These are phyloP conservation scores for Amphipoea lucens DNA, from an alignment of 2,888 invertebrate species.

Conservation along the genomic window DNA sequence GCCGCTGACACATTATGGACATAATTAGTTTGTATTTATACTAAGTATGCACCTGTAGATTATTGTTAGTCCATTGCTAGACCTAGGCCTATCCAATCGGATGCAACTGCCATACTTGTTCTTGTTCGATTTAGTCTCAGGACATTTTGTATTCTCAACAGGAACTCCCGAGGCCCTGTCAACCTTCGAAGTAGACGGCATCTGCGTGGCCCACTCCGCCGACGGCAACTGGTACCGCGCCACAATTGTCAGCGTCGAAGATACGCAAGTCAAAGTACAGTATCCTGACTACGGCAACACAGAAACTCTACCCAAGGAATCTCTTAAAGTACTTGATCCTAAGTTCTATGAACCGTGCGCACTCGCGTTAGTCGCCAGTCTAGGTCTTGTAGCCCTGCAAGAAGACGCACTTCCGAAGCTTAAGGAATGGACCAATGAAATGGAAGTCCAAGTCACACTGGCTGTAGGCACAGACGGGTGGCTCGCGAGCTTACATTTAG, in stretches of 20 bases:
- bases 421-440: slow-evolving; percentile 85
- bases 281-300: slow-evolving; percentile 93
- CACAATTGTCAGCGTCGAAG: slow-evolving; percentile 85
- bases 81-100: background rate
- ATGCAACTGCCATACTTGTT: background rate
- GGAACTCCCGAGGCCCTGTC: slow-evolving; percentile 82
- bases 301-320: slow-evolving; percentile 88
- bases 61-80: background rate
- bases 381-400: slow-evolving; percentile 83
- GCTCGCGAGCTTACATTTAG: slow-evolving; percentile 88
- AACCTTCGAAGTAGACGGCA: slow-evolving; percentile 84
- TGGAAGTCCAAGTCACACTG: slow-evolving; percentile 89
- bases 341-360: slow-evolving; percentile 85
- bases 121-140: background rate
- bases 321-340: slow-evolving; percentile 87
- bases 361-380: slow-evolving; percentile 81
- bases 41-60: background rate
- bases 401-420: slow-evolving; percentile 81
- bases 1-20: background rate
- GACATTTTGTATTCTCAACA: slow-evolving; percentile 61
- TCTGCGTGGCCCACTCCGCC: slow-evolving; percentile 91
- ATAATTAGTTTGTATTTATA: background rate
- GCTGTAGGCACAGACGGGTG: slow-evolving; percentile 89
- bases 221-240: slow-evolving; percentile 94
- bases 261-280: slow-evolving; percentile 87